These are phyloP conservation scores for Tenthredo mesomela DNA, from an alignment of 2,888 invertebrate genomes.

Conservation along the genomic window DNA sequence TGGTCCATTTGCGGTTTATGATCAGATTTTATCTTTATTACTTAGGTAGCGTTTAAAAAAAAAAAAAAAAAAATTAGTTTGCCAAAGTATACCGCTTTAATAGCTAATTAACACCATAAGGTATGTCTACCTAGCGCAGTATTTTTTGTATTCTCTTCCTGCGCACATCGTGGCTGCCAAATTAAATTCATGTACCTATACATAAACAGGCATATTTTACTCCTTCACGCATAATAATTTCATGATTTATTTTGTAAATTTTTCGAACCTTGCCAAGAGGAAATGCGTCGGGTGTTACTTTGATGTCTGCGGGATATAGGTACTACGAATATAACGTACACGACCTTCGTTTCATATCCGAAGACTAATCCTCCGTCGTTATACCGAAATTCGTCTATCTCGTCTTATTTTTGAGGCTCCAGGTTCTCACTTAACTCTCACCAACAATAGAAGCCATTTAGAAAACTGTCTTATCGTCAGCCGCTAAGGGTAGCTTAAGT, in stretches of 20 bases:
- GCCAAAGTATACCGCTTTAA: conserved; percentile 14
- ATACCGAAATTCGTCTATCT: background rate
- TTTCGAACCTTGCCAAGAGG: conserved; percentile 8
- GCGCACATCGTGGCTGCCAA: background rate
- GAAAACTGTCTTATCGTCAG: conserved; percentile 39
- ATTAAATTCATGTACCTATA: background rate
- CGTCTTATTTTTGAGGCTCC: conserved; percentile 6
- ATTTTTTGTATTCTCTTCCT: background rate
- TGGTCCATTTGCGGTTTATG: conserved; percentile 44
- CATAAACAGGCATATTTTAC: background rate
- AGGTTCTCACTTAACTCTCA: conserved; percentile 20
- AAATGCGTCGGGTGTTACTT: background rate
- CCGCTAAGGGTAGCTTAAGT: conserved; percentile 32
- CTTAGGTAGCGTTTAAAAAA: conserved; percentile 2
- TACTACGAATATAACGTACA: conserved; percentile 5
- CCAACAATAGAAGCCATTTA: conserved; percentile 39
- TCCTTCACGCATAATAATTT: conserved; percentile 13
- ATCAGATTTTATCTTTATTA: conserved; percentile 48
- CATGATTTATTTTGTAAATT: background rate
- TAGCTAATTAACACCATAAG: conserved; percentile 38
- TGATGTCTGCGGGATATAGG: conserved; percentile 2
- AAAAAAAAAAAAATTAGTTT: conserved; percentile 31
- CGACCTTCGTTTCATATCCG: background rate
- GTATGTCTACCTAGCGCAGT: background rate
- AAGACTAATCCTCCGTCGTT: conserved; percentile 24